Percentiles rank a stretch among this genome's conserved stretches.
Evolutionary conservation across 2,797 vertebrate genomes (phyloP).

Genomic region (Galaxias olidus): DNA sequence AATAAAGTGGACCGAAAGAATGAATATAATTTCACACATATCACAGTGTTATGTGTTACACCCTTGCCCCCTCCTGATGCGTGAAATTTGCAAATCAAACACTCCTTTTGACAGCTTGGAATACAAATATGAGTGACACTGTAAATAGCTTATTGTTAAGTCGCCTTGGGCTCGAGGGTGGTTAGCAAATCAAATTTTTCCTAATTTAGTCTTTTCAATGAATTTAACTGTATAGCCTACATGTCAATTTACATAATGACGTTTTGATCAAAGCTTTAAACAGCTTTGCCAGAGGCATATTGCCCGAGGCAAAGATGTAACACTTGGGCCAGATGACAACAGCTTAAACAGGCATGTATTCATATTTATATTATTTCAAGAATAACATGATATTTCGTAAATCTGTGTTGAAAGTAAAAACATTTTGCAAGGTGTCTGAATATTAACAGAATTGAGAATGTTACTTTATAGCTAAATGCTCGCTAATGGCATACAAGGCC

Average conservation of each 20-base stretch:
- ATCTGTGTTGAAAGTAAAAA: too few relatives aligned
- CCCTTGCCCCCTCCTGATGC: conserved; percentile 13
- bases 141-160: conserved; percentile 60
- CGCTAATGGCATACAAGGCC: too few relatives aligned
- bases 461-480: too few relatives aligned
- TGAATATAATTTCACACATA: too few relatives aligned
- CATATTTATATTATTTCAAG: too few relatives aligned
- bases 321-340: conserved; percentile 64
- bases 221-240: conserved; percentile 71
- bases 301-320: conserved; percentile 58
- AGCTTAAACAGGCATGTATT: conserved; percentile 48
- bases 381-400: too few relatives aligned
- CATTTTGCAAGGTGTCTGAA: too few relatives aligned
- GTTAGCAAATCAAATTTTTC: conserved; percentile 66
- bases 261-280: conserved; percentile 70
- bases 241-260: conserved; percentile 78
- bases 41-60: conserved; percentile 16
- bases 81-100: conserved; percentile 28
- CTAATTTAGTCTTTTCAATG: conserved; percentile 69
- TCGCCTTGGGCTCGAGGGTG: conserved; percentile 53
- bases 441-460: too few relatives aligned
- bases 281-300: conserved; percentile 46
- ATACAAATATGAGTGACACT: conserved; percentile 57
- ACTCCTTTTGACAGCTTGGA: conserved; percentile 47
- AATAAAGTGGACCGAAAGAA: too few relatives aligned